A percentile compares a stretch with the other conserved stretches of the same genome.
Conservation (phyloP, 2,797 vertebrate species). For the Lepidocolaptes lacrymiger region DNA sequence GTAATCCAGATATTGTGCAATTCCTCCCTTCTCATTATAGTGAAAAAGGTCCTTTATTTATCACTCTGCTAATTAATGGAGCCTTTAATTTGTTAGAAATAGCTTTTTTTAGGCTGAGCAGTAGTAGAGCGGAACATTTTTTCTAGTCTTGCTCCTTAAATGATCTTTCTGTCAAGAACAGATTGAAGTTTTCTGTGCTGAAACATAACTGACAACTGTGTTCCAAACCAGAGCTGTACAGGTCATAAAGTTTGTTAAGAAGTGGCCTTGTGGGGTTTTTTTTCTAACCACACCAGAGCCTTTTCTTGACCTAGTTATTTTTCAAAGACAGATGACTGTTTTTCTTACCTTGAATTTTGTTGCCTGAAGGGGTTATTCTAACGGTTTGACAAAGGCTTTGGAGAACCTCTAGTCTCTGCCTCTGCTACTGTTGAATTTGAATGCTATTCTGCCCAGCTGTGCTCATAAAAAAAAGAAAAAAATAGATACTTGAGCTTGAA, state of each 20-base stretch:
- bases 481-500: background rate
- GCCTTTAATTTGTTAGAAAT: background rate
- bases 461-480: background rate
- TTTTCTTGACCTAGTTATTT: constrained; percentile 34
- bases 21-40: background rate
- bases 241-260: background rate
- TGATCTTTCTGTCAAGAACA: background rate
- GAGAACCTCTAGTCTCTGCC: background rate
- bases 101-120: background rate
- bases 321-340: background rate
- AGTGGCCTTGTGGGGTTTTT: background rate
- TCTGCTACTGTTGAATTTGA: background rate
- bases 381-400: background rate
- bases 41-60: background rate
- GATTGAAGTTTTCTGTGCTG: background rate
- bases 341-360: background rate
- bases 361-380: background rate
- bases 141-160: background rate
- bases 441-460: background rate
- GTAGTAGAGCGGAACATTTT: background rate
- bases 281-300: background rate
- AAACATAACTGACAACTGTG: background rate
- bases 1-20: background rate
- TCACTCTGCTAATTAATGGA: background rate
- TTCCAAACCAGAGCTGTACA: background rate